Percentiles rank a stretch among this genome's conserved stretches.
Conservation (phyloP, 2,797 vertebrate species). For the Hyperoplus lanceolatus region DNA sequence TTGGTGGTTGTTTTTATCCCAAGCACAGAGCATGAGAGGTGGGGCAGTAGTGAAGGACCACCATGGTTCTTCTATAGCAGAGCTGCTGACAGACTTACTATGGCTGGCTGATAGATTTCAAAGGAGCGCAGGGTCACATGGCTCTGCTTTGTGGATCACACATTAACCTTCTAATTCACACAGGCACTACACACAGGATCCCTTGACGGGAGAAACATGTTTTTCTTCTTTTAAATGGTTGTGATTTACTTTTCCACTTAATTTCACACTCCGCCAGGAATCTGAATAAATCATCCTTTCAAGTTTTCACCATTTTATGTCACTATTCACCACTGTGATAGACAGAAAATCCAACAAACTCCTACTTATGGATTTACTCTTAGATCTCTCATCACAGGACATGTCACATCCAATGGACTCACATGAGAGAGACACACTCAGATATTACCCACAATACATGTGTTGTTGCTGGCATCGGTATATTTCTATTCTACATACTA, state of each 20-base stretch:
- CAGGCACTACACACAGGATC: background rate
- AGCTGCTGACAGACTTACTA: slow-evolving; percentile 26
- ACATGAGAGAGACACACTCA: background rate
- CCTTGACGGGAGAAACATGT: background rate
- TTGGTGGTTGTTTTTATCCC: slow-evolving; percentile 25
- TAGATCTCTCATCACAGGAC: slow-evolving; percentile 16
- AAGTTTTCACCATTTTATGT: slow-evolving; percentile 37
- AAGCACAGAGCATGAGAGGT: background rate
- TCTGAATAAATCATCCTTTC: slow-evolving; percentile 34
- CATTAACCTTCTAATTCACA: background rate
- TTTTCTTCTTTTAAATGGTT: slow-evolving; percentile 12
- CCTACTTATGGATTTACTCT: slow-evolving; percentile 41
- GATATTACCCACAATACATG: background rate
- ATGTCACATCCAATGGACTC: slow-evolving; percentile 23
- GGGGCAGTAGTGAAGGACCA: slow-evolving; percentile 12
- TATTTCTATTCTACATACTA: too few species aligned
- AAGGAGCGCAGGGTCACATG: slow-evolving; percentile 45
- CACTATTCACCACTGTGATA: slow-evolving; percentile 13
- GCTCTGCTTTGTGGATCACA: slow-evolving; percentile 26
- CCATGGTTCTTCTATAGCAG: slow-evolving; percentile 22
- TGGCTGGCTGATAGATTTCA: slow-evolving; percentile 46
- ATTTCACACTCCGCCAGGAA: slow-evolving; percentile 60
- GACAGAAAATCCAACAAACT: slow-evolving; percentile 28
- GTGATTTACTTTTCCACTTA: slow-evolving; percentile 41
- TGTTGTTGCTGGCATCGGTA: too few species aligned